Evolutionary conservation across 2,888 invertebrate genomes (phyloP).

Genomic region (Erynnis tages): DNA sequence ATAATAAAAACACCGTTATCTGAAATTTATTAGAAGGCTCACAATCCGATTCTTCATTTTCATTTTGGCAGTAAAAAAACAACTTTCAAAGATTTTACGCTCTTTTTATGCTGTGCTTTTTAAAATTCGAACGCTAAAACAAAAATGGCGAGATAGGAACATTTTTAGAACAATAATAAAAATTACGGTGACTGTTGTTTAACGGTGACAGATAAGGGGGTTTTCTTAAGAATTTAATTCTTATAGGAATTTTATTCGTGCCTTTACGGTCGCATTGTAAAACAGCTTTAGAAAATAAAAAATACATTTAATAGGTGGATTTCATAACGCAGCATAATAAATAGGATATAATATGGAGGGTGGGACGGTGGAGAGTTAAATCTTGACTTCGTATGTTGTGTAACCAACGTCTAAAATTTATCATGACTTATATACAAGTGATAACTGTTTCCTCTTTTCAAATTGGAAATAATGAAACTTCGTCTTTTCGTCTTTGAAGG

Average conservation of each 20-base stretch:
- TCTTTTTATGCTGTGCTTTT: constrained; percentile 56
- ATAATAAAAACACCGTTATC: constrained; percentile 37
- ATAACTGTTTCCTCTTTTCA: no score
- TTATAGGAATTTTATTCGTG: constrained; percentile 70
- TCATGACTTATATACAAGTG: no score
- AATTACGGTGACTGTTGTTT: constrained; percentile 58
- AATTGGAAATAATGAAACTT: no score
- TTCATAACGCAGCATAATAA: constrained; percentile 61
- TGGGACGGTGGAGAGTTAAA: neutral
- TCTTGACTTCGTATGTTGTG: no score
- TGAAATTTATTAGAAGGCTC: constrained; percentile 36
- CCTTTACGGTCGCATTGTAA: constrained; percentile 65
- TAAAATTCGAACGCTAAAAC: constrained; percentile 62
- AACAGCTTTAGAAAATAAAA: constrained; percentile 63
- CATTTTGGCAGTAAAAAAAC: constrained; percentile 46
- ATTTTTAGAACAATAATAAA: constrained; percentile 66
- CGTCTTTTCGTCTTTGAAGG: no score
- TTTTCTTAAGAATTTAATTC: constrained; percentile 75
- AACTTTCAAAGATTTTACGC: constrained; percentile 45
- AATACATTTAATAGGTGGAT: constrained; percentile 59
- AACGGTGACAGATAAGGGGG: constrained; percentile 53
- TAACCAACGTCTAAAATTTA: no score
- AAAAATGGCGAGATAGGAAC: constrained; percentile 57
- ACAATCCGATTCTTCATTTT: constrained; percentile 37
- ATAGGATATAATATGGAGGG: constrained; percentile 38